Conservation (phyloP, 2,888 invertebrate species). For the Heterodera filipjevi region DNA sequence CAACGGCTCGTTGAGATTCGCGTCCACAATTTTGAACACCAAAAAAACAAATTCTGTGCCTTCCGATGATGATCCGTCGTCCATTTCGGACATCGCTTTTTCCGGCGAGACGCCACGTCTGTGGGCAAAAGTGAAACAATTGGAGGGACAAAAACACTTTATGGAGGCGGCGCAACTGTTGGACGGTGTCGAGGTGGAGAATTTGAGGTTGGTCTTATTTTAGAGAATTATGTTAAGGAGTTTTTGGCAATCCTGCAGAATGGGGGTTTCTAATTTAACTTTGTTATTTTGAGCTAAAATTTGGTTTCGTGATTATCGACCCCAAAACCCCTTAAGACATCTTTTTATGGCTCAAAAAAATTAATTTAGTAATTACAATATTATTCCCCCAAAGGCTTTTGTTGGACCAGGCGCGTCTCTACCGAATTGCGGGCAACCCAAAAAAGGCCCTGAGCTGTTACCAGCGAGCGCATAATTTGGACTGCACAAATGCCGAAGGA, state of each 20-base stretch:
- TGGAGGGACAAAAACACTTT: slow-evolving; percentile 28
- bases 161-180: slow-evolving; percentile 30
- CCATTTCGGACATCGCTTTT: background rate
- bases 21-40: background rate
- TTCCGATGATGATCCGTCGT: background rate
- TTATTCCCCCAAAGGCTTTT: slow-evolving; percentile 28
- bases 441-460: slow-evolving; percentile 31
- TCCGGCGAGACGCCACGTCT: slow-evolving; percentile 11
- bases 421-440: slow-evolving; percentile 30
- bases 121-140: slow-evolving; percentile 27
- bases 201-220: slow-evolving; percentile 26
- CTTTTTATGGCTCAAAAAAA: too few species aligned
- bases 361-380: too few species aligned
- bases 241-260: too few species aligned
- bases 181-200: slow-evolving; percentile 7
- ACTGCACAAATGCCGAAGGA: slow-evolving; percentile 28
- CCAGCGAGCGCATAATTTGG: slow-evolving; percentile 32
- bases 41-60: background rate
- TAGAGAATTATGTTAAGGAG: too few species aligned
- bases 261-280: too few species aligned
- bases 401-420: slow-evolving; percentile 31
- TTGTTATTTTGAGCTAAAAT: too few species aligned
- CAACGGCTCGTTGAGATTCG: background rate
- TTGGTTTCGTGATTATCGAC: too few species aligned
- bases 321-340: too few species aligned